These are phyloP conservation scores for Heterotilapia buettikoferi DNA, from an alignment of 2,113 vertebrate genomes.

Conservation along the genomic window DNA sequence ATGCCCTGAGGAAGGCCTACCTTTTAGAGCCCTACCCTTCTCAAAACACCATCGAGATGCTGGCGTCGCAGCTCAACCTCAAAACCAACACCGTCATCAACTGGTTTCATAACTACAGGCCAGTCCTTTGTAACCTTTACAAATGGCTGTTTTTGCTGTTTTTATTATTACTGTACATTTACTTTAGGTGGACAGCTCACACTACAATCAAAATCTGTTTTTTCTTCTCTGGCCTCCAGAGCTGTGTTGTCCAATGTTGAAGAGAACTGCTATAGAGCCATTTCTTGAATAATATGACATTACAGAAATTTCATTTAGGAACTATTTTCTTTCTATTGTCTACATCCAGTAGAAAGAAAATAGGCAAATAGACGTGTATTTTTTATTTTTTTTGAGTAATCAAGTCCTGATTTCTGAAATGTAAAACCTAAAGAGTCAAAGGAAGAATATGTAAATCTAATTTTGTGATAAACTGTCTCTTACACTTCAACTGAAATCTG, in stretches of 20 bases:
- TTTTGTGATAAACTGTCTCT: background rate
- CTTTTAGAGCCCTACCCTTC: slow-evolving; percentile 95
- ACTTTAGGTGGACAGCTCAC: background rate
- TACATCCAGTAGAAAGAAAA: background rate
- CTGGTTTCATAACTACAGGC: slow-evolving; percentile 99
- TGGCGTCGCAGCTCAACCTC: slow-evolving; percentile 92
- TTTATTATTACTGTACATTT: background rate
- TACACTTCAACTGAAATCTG: background rate
- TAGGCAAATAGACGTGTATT: background rate
- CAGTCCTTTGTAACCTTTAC: background rate
- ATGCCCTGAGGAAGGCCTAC: slow-evolving; percentile 89
- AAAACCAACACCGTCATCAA: slow-evolving; percentile 99
- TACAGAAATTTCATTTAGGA: background rate
- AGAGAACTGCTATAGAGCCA: background rate
- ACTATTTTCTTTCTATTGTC: background rate
- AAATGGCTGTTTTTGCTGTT: background rate
- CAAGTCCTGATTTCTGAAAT: background rate
- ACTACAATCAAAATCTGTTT: background rate
- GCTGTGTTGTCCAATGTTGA: background rate
- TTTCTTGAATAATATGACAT: background rate
- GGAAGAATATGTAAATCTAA: background rate
- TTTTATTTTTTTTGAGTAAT: background rate
- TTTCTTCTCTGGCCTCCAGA: background rate
- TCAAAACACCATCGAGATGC: slow-evolving; percentile 93
- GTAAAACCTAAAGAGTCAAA: background rate